Evolutionary conservation across 2,113 vertebrate species (phyloP), one percentile per base, ranked within the genome.

Genomic region (Chelonoidis abingdonii): DNA sequence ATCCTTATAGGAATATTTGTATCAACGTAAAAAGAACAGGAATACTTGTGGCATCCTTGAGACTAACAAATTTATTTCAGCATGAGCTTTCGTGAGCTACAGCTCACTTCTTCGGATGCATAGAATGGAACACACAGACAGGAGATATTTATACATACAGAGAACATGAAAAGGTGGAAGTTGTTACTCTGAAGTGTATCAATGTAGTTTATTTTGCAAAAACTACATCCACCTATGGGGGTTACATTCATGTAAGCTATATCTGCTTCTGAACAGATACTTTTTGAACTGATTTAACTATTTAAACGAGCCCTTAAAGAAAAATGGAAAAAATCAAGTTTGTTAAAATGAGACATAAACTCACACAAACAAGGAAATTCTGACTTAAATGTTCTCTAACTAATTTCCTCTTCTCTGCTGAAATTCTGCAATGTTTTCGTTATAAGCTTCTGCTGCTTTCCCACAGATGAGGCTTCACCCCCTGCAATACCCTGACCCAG

Each of bases 371-470:
- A 17, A 38, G 29, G 1, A 41, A 29, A 8, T 0, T 4, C 8
- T 2, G 14, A 29, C 29, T 86, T 65, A 79, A 93, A 69, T 47
- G 24, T 0, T 0, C 8, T 72, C 24, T 81, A 38, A n/a, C 35
- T 65, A 0, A 4, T 1, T 41, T 35, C 19, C 65, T n/a, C 11
- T 14, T 44, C 75, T 0, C 1, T 27, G 13, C n/a, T 24, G 29
- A 2, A 4, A 31, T 6, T 56, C 62, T 59, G 10, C 3, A 1
- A 27, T 1, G 1, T 27, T 5, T 38, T 38, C 29, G 12, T 6
- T 3, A 5, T 0, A 5, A 21, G 25, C 8, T 13, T 41, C 25
- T 11, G 1, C 16, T 1, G 0, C 13, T 0, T 57, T 57, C 10
- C 8, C 11, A 25, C 56, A 22, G 8, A 21, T 21, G 53, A 54